Conservation (phyloP, 37 sponge, comb jelly and placozoan genomes). For the Tethya wilhelma region DNA sequence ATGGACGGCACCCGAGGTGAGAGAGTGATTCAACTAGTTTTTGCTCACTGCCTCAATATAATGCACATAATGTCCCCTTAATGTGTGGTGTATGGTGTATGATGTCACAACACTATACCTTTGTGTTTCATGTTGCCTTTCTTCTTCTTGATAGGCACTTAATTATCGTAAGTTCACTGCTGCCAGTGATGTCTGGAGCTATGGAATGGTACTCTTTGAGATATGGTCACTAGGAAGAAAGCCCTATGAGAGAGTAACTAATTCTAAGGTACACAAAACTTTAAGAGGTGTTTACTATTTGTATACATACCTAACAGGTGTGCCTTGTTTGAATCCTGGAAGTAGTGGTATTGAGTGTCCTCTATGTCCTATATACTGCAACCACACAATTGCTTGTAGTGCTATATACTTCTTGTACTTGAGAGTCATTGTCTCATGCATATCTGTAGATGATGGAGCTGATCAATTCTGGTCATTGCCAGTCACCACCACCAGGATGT, state of each 20-base stretch:
- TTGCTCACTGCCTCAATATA: background rate
- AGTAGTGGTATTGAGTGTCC: no score
- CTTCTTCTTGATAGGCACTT: conserved; percentile 35
- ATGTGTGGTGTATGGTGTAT: no score
- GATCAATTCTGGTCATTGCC: conserved; percentile 16
- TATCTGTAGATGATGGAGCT: conserved; percentile 32
- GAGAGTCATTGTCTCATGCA: background rate
- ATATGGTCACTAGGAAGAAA: conserved; percentile 63
- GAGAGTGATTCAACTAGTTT: background rate
- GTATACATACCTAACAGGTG: no score
- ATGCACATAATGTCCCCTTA: background rate
- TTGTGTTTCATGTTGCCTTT: no score
- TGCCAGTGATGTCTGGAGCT: conserved; percentile 79
- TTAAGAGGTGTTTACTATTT: no score
- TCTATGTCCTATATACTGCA: no score
- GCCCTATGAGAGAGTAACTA: conserved; percentile 15
- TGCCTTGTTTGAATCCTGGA: no score
- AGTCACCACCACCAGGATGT: conserved; percentile 68
- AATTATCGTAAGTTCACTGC: conserved; percentile 37
- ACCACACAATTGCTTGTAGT: background rate
- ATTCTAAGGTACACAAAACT: conserved; percentile 1
- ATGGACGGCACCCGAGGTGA: conserved; percentile 80
- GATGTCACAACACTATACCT: no score
- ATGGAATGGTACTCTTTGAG: conserved; percentile 69
- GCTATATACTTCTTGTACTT: background rate